phyloP scores from a whole-genome alignment of 1,140 invertebrate species.

The Dendrolimus punctatus region DNA sequence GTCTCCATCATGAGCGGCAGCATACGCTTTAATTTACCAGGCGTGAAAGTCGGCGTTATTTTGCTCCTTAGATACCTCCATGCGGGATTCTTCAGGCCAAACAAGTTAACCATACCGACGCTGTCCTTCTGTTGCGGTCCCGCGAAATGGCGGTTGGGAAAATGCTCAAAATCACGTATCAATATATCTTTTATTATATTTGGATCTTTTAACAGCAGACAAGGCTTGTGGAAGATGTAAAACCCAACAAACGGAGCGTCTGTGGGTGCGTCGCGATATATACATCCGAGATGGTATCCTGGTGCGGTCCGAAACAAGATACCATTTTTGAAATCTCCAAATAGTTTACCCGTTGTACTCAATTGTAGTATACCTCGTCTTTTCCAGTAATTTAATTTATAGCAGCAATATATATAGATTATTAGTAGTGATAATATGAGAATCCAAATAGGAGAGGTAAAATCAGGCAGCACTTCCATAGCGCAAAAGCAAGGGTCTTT shows the following conservation, averaged over 20 bases:
- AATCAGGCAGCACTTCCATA: no score
- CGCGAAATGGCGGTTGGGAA: conserved; percentile 23
- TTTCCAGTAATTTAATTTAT: conserved; percentile 15
- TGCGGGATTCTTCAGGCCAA: conserved; percentile 16
- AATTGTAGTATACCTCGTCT: conserved; percentile 11
- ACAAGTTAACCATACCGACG: conserved; percentile 19
- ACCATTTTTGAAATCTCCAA: conserved; percentile 20
- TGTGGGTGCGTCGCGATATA: conserved; percentile 9
- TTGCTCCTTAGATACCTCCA: conserved; percentile 19
- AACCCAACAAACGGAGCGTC: conserved; percentile 13
- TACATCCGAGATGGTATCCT: conserved; percentile 13
- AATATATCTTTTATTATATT: conserved; percentile 41
- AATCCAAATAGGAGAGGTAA: no score
- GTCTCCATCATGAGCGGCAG: conserved; percentile 16
- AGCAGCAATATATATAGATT: conserved; percentile 10
- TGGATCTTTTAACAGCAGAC: conserved; percentile 32
- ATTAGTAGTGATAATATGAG: neutral
- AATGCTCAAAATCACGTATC: conserved; percentile 37
- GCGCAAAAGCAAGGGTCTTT: no score
- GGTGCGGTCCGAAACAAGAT: conserved; percentile 17
- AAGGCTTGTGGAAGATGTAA: conserved; percentile 33
- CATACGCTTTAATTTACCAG: conserved; percentile 14
- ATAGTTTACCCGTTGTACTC: conserved; percentile 5
- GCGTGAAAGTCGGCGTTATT: conserved; percentile 11
- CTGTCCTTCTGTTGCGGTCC: conserved; percentile 17